Evolutionary conservation across 2,797 vertebrate species (phyloP).

Genomic region (Dryobates pubescens): DNA sequence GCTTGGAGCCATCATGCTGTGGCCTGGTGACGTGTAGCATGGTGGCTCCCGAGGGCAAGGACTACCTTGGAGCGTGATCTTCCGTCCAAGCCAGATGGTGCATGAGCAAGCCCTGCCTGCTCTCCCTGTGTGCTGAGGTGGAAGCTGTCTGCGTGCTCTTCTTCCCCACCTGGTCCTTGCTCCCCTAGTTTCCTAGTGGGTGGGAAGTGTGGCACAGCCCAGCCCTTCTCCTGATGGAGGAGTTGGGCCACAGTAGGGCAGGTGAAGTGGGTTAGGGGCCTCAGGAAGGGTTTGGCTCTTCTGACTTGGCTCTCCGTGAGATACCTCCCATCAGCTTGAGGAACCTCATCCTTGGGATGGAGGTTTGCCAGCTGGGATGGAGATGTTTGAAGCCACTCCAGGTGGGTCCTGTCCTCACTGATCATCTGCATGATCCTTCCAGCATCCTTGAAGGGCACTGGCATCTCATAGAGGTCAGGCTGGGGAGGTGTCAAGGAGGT

Average conservation of each 20-base stretch:
- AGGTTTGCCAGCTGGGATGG: background rate
- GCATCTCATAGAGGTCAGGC: background rate
- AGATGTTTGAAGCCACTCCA: background rate
- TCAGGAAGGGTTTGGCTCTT: background rate
- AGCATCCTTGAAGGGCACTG: background rate
- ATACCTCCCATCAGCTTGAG: background rate
- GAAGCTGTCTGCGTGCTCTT: background rate
- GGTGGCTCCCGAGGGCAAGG: background rate
- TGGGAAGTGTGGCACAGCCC: background rate
- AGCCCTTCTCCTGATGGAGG: background rate
- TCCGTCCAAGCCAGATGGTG: background rate
- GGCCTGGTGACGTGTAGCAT: fast-evolving
- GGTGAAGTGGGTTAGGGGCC: background rate
- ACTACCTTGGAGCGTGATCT: background rate
- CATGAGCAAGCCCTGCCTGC: background rate
- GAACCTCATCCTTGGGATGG: background rate
- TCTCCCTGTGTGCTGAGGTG: background rate
- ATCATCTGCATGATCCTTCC: background rate
- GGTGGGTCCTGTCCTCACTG: background rate
- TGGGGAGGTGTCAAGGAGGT: background rate
- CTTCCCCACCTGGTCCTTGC: background rate
- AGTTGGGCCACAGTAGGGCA: background rate
- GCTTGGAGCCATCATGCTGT: fast-evolving
- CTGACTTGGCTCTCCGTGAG: background rate
- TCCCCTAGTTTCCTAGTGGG: background rate